Evolutionary conservation across 2,113 vertebrate genomes (phyloP), one percentile per base, ranked within the genome.

Genomic region (Antennarius striatus): DNA sequence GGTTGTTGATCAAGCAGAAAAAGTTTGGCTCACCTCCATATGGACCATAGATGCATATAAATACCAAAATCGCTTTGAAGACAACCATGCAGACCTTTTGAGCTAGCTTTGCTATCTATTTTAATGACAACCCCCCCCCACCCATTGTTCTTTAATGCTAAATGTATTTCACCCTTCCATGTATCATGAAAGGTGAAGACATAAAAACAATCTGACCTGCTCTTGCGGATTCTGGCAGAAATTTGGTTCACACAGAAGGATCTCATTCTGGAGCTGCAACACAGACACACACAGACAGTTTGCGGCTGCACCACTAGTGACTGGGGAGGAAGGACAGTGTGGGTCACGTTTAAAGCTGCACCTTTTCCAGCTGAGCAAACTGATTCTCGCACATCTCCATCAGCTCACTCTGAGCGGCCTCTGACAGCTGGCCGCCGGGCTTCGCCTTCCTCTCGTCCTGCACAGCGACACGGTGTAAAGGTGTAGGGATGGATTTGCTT

Each of bases 211-310:
- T 52, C 83, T 83, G 32, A 93, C 93, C 89, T 89, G 88, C 22
- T 85, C 86, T 46, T 79, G 75, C n/a, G 72, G 80, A 56, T 68
- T 80, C 22, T 81, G 82, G 51, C 68, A 58, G 6, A 64, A 73
- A 30, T 91, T 83, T 15, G 82, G 64, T 50, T 90, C 88, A 69
- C 70, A 55, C 16, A 90, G 73, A 22, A 91, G 73, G 0, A 93
- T 84, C 52, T 91, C 83, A 77, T 90, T 88, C 65, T 93, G 93
- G 32, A 93, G 75, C 93, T 94, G 85, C 16, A 86, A 87, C 47
- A 89, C 43, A 88, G 3, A 89, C 5, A 85, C 10, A 55, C 10
- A 72, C 42, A 9, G 51, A 14, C 15, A 47, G 4, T 40, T 15
- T 10, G 17, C 12, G 7, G 36, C 3, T 61, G 4, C 16, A 42